Base-by-base conservation (phyloP, 2,797 vertebrate genomes). In the Propithecus deckenii region DNA sequence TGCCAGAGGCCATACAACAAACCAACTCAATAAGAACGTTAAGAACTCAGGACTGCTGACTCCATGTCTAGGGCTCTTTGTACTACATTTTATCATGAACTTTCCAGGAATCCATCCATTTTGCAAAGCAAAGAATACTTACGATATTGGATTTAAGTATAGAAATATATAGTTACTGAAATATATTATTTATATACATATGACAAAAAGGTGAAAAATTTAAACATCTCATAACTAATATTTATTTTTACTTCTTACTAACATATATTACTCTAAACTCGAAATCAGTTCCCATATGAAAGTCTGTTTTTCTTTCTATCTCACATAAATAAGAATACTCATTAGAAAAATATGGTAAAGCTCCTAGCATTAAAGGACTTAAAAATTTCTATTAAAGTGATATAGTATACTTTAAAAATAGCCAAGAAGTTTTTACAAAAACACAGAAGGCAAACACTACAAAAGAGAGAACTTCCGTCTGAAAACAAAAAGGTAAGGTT, bases 281-380 rank as follows among this genome's bases (percentile, higher is more conserved):
- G 52, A 95, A 95, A 76, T 86, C 46, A 52, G 63, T 63, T 92
- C 61, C 63, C 32, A 71, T 48, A 46, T 46, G 59, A 86, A 94
- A 84, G 25, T 79, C 10, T 52, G 2, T 69, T 83, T 85, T 38
- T 88, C 28, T 91, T 61, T 84, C 46, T 79, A 28, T 79, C 57
- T 76, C 61, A 91, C 30, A 86, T 78, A 57, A 95, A 88, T 71
- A 94, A 76, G 63, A 94, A 85, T 63, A 5, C 10, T 93, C 20
- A 78, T 92, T 95, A 89, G n/a, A 65, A 81, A 97, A 97, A 91
- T 75, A 86, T 86, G 46, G 30, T 35, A 84, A 95, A 76, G 18
- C 46, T 79, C 46, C 18, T 85, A 95, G 18, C 32, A 84, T 85
- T 87, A 89, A 86, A 96, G 28, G 30, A 78, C 78, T 88, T 95